Base-by-base conservation (phyloP, 1,140 invertebrate genomes). In the Glomeris maerens region DNA sequence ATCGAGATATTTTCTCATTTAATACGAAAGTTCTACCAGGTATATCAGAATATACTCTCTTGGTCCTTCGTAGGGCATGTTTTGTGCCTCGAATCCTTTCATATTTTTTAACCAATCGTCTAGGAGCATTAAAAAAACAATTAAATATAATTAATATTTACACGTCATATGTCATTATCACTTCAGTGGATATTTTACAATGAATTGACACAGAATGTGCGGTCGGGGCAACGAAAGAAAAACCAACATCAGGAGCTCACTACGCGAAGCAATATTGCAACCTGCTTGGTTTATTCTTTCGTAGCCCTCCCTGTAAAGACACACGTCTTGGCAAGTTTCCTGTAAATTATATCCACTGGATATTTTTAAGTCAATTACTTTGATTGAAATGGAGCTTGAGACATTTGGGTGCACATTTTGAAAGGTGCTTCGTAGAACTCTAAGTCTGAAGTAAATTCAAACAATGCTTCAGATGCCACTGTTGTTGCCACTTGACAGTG, bases 371-470 rank as follows among this genome's bases (percentile, higher is more conserved):
- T 29, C 26, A 62, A 64, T 72, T 64, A 83, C 80, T 69, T 77
- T 28, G 83, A 68, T 2, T 67, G 58, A 23, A 79, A 75, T 45
- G 79, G 72, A 3, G 82, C 81, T 57, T 86, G 79, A 27, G 71
- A 76, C 53, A 91, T 71, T 62, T 83, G 80, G 69, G 91, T 77
- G 62, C 87, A 92, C 26, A 90, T 72, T 54, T 80, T 78, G 14
- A 84, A 75, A 26, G 69, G 69, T 36, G 74, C 76, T 22, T 76
- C 75, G 39, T 79, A 83, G 64, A 91, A 91, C 58, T 89, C 80
- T 28, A 87, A 74, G 62, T 90, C 78, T 0, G 83, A 82, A 23
- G 76, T 70, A 28, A 90, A 72, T 60, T 81, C 77, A 3, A 91
- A 68, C 55, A 78, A 77, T 0, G 81, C 78, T 61, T 85, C 80